Evolutionary conservation across 2,888 invertebrate species (phyloP).

Genomic region (Leptopilina syphax): DNA sequence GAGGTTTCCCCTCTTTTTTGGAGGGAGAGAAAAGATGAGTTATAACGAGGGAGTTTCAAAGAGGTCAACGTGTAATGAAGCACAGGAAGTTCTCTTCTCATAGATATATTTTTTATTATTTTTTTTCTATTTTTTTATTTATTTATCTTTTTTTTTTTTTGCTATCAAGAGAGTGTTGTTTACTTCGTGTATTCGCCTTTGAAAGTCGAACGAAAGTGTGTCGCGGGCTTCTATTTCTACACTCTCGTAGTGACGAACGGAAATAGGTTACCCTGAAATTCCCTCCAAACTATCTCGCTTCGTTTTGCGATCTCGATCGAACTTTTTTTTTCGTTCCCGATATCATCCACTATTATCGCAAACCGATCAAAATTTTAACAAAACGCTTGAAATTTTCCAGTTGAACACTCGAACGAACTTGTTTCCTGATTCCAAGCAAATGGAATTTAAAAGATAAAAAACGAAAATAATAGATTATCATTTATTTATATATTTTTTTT

Average conservation of each 20-base stretch:
- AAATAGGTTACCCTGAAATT: conserved; percentile 70
- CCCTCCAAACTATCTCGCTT: conserved; percentile 53
- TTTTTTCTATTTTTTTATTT: background rate
- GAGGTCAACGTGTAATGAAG: conserved; percentile 48
- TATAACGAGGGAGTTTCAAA: background rate
- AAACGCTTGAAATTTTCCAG: background rate
- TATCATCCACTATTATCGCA: conserved; percentile 11
- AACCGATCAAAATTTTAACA: conserved; percentile 1
- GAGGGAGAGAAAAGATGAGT: background rate
- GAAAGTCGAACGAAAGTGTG: conserved; percentile 39
- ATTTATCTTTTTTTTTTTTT: too few relatives aligned
- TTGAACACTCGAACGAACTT: background rate
- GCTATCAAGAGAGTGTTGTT: conserved; percentile 17
- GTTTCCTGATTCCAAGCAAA: background rate
- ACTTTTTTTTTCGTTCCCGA: conserved; percentile 20
- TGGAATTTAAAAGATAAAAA: background rate
- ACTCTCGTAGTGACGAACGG: conserved; percentile 58
- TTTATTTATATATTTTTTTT: too few relatives aligned
- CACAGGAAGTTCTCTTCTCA: conserved; percentile 30
- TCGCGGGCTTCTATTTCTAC: conserved; percentile 65
- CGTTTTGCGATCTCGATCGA: conserved; percentile 29
- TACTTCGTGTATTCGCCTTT: conserved; percentile 30
- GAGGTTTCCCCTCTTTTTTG: background rate
- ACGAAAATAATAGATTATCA: background rate
- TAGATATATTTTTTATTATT: conserved; percentile 1